Evolutionary conservation across 1,140 invertebrate genomes (phyloP).

Genomic region (Brachionus plicatilis): DNA sequence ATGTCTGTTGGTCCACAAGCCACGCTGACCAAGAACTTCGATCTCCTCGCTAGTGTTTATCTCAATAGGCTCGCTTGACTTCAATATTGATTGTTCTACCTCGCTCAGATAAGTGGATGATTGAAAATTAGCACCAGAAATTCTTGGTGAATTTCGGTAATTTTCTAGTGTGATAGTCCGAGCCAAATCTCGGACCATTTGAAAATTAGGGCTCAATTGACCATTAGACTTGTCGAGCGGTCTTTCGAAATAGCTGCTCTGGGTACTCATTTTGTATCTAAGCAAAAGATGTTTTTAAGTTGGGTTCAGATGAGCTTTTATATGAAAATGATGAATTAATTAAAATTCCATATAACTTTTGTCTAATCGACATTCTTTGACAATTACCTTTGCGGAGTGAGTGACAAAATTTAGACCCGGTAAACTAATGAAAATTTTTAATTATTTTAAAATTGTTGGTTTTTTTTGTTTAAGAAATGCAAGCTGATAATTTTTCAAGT

Average conservation of each 20-base stretch:
- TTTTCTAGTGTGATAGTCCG: background rate
- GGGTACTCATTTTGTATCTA: background rate
- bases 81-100: background rate
- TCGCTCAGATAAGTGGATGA: background rate
- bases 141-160: background rate
- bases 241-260: background rate
- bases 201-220: background rate
- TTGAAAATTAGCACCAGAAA: background rate
- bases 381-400: background rate
- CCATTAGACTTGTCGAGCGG: background rate
- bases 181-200: background rate
- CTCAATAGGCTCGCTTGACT: background rate
- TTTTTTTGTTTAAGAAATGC: background rate
- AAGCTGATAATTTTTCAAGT: background rate
- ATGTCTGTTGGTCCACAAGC: background rate
- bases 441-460: background rate
- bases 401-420: background rate
- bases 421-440: background rate
- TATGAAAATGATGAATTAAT: background rate
- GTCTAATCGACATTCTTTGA: background rate
- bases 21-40: background rate
- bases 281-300: background rate
- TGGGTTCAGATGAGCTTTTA: background rate
- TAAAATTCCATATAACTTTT: background rate
- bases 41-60: slow-evolving; percentile 6